Conservation (phyloP, 2,797 vertebrate genomes). For the Callimico goeldii region DNA sequence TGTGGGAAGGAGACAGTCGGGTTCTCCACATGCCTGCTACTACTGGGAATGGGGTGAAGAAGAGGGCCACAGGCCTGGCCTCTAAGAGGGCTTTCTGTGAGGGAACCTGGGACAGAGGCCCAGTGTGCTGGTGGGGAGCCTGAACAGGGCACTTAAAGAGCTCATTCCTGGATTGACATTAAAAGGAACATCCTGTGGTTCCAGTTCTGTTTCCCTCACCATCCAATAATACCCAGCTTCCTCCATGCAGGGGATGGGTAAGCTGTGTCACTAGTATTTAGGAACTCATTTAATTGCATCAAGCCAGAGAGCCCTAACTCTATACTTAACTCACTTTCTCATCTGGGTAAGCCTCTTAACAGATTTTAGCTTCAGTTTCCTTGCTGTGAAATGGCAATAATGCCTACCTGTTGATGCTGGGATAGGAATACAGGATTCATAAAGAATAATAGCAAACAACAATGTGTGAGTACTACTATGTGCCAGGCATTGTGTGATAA, state of each 20-base stretch:
- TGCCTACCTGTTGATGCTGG: neutral
- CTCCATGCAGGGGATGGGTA: neutral
- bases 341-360: too few relatives aligned
- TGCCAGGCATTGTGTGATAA: neutral
- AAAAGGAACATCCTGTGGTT: neutral
- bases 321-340: neutral
- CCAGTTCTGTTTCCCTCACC: neutral
- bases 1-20: neutral
- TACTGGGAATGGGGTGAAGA: neutral
- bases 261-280: neutral
- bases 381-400: neutral
- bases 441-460: neutral
- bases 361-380: neutral
- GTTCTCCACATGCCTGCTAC: neutral
- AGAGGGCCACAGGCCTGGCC: neutral
- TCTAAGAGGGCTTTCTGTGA: neutral
- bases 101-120: neutral
- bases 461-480: fast-evolving
- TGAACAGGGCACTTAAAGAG: neutral
- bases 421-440: neutral
- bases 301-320: neutral
- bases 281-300: neutral
- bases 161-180: neutral
- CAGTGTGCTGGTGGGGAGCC: fast-evolving
- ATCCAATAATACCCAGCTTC: neutral